These are phyloP conservation scores for Armadillidium nasatum DNA, from an alignment of 1,140 invertebrate species.

Conservation along the genomic window DNA sequence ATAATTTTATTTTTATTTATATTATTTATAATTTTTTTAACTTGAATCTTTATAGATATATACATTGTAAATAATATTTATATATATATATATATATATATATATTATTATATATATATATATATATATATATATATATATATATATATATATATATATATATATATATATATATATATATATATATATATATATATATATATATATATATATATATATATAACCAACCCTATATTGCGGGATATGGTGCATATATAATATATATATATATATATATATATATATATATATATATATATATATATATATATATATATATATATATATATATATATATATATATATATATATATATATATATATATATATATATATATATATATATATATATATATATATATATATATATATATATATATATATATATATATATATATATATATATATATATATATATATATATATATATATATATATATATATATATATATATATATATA, in stretches of 20 bases:
- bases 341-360: no score
- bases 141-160: not conserved
- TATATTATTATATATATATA: not conserved
- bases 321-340: no score
- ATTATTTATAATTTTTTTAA: not conserved
- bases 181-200: conserved; percentile 6
- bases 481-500: not conserved
- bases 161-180: conserved; percentile 1
- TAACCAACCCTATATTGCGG: no score
- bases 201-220: no score
- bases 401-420: not conserved
- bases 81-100: conserved; percentile 6
- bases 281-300: no score
- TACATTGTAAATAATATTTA: not conserved
- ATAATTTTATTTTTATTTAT: not conserved
- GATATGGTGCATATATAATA: no score
- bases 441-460: not conserved
- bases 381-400: no score
- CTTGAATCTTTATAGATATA: not conserved
- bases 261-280: no score
- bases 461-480: not conserved
- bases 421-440: conserved; percentile 6
- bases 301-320: no score
- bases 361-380: no score
- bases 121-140: not conserved